phyloP scores from a whole-genome alignment of 2,888 invertebrate genomes.

The Tyria jacobaeae region DNA sequence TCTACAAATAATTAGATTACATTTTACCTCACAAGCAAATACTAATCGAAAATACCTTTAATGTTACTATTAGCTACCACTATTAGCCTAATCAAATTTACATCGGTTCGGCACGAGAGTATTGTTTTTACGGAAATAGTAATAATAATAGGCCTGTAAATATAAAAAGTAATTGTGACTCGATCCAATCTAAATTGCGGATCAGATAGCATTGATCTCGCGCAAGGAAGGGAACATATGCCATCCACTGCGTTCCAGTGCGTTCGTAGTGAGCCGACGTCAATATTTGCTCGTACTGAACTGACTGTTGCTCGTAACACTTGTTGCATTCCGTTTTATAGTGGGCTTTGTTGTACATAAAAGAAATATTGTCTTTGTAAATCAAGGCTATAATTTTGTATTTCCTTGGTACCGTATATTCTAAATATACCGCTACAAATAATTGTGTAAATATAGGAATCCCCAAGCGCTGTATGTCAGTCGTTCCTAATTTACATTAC shows the following conservation, averaged over 20 bases:
- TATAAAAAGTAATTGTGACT: slow-evolving; percentile 26
- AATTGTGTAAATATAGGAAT: slow-evolving; percentile 9
- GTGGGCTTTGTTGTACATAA: background rate
- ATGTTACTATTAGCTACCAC: background rate
- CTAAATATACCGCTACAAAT: background rate
- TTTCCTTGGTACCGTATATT: background rate
- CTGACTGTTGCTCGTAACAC: slow-evolving; percentile 12
- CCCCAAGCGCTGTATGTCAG: background rate
- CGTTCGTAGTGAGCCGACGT: slow-evolving; percentile 28
- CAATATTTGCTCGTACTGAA: slow-evolving; percentile 45
- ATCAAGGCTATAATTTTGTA: background rate
- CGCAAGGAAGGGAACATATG: slow-evolving; percentile 44
- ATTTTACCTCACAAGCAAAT: background rate
- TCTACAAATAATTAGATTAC: too few relatives aligned
- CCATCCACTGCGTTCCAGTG: slow-evolving; percentile 52
- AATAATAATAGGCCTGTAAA: slow-evolving; percentile 23
- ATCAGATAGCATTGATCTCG: slow-evolving; percentile 36
- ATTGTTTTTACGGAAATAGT: slow-evolving; percentile 25
- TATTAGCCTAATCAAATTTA: slow-evolving; percentile 24
- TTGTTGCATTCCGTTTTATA: slow-evolving; percentile 44
- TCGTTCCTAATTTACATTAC: slow-evolving; percentile 9
- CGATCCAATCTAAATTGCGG: slow-evolving; percentile 37
- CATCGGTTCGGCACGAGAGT: slow-evolving; percentile 15
- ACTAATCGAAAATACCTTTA: background rate
- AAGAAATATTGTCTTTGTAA: background rate